Evolutionary conservation across 2,797 vertebrate genomes (phyloP).

Genomic region (Anas bahamensis): DNA sequence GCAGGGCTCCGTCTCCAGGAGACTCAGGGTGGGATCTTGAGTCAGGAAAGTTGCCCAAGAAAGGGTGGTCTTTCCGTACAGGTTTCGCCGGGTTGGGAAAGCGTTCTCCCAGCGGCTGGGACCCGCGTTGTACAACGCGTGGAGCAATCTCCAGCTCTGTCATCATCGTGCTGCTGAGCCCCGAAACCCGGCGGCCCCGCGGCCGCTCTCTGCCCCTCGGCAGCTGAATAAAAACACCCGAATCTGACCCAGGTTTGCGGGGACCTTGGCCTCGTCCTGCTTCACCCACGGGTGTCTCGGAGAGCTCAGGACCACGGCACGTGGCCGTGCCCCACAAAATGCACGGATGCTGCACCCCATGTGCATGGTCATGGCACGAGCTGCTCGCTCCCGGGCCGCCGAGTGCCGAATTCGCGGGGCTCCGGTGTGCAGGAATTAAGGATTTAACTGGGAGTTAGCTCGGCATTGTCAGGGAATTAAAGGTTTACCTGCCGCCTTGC

Average conservation of each 20-base stretch:
- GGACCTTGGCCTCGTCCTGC: no score
- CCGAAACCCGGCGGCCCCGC: constrained; percentile 2
- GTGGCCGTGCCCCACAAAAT: no score
- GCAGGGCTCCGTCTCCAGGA: neutral
- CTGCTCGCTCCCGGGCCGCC: neutral
- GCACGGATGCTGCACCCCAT: fast-evolving
- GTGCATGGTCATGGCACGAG: no score
- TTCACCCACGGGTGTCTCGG: no score
- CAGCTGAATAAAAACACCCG: neutral
- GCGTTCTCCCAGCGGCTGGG: neutral
- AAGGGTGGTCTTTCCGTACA: constrained; percentile 21
- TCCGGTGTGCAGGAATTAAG: neutral
- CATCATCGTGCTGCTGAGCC: neutral
- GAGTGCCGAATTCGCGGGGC: neutral
- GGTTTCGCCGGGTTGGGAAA: constrained; percentile 60
- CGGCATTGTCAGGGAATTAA: constrained; percentile 44
- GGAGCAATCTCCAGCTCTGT: constrained; percentile 48
- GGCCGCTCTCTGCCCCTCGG: neutral
- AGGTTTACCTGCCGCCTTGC: neutral
- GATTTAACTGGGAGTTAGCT: constrained; percentile 37
- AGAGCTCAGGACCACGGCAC: neutral
- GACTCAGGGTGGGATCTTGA: constrained; percentile 35
- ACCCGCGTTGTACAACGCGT: neutral
- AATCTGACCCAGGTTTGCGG: no score
- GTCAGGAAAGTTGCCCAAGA: constrained; percentile 52